These are phyloP conservation scores for Ptychochromis oligacanthus DNA, from an alignment of 2,113 vertebrate genomes.

Conservation along the genomic window DNA sequence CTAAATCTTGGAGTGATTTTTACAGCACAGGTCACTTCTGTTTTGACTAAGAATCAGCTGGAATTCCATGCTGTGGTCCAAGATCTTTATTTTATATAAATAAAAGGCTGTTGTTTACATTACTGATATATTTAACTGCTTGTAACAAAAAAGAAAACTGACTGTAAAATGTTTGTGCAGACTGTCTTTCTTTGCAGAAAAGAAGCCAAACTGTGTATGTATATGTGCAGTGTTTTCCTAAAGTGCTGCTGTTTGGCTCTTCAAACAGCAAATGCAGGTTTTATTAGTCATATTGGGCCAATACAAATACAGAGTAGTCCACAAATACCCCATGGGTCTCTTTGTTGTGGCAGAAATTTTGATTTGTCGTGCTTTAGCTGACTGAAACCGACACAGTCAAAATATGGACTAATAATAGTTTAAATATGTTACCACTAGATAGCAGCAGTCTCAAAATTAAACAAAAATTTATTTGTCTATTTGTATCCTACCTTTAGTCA, in stretches of 20 bases:
- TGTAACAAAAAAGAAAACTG: background rate
- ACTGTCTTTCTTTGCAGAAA: background rate
- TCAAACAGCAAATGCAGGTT: background rate
- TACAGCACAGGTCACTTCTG: background rate
- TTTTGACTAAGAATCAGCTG: background rate
- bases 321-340: background rate
- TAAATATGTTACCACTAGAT: conserved; percentile 3
- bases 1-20: too few relatives aligned
- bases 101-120: background rate
- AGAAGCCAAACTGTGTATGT: background rate
- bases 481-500: background rate
- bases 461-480: background rate
- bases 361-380: background rate
- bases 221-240: accelerated
- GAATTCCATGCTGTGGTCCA: background rate
- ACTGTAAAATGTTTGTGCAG: background rate
- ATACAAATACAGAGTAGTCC: background rate
- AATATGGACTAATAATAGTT: background rate
- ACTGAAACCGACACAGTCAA: background rate
- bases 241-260: background rate
- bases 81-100: background rate
- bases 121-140: conserved; percentile 1
- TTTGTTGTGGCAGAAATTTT: too few relatives aligned
- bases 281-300: background rate
- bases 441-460: background rate